A percentile compares a stretch with the other conserved stretches of the same genome.
Conservation (phyloP, 2,888 invertebrate genomes). For the Patella ulyssiponensis region DNA sequence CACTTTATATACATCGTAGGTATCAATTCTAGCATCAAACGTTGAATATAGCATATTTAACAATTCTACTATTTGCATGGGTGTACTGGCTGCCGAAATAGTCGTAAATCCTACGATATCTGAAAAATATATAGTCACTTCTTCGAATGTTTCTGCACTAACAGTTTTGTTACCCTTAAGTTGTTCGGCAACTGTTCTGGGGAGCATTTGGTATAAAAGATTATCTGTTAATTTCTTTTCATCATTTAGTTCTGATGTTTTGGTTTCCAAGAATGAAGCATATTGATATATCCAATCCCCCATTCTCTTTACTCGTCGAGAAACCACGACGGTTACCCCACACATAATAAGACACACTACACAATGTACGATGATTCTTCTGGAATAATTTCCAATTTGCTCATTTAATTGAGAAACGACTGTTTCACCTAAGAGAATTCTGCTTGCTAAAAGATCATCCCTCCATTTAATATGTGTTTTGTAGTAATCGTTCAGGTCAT, state of each 20-base stretch:
- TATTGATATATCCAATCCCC: slow-evolving; percentile 42
- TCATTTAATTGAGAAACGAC: too few relatives aligned
- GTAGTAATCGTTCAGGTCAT: too few relatives aligned
- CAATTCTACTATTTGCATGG: slow-evolving; percentile 56
- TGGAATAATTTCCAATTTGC: too few relatives aligned
- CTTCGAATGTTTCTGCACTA: slow-evolving; percentile 43
- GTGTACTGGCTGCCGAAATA: slow-evolving; percentile 42
- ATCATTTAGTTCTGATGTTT: slow-evolving; percentile 52
- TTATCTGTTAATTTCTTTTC: slow-evolving; percentile 63
- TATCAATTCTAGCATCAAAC: slow-evolving; percentile 57
- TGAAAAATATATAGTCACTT: slow-evolving; percentile 45
- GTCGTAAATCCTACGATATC: slow-evolving; percentile 51
- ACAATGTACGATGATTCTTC: slow-evolving; percentile 22
- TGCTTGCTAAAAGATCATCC: too few relatives aligned
- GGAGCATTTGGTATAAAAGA: slow-evolving; percentile 63
- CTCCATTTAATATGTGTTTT: too few relatives aligned
- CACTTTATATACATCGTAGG: slow-evolving; percentile 62
- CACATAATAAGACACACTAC: slow-evolving; percentile 20
- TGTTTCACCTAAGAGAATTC: too few relatives aligned
- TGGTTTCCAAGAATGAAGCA: slow-evolving; percentile 43
- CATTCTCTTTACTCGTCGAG: slow-evolving; percentile 37
- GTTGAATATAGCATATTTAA: slow-evolving; percentile 57
- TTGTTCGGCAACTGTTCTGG: slow-evolving; percentile 52
- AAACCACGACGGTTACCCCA: slow-evolving; percentile 27
- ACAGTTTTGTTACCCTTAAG: slow-evolving; percentile 40